Evolutionary conservation across 2,797 vertebrate species (phyloP), one percentile per base, ranked within the genome.

Genomic region (Cirrhinus molitorella): DNA sequence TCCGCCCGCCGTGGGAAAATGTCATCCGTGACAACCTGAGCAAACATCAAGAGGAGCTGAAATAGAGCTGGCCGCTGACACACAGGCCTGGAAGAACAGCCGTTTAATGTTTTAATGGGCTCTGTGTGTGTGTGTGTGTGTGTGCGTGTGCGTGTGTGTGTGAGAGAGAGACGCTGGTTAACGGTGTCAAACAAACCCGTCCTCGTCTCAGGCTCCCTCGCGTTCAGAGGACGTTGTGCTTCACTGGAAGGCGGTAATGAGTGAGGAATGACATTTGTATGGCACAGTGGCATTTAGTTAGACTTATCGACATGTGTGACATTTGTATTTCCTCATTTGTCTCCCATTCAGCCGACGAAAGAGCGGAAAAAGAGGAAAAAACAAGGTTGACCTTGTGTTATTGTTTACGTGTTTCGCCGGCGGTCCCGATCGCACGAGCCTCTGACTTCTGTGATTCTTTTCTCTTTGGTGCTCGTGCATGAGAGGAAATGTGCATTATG

Each of bases 261-360:
- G 90, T 85, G 88, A 79, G 71, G 43, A 88, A 79, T 92, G 93
- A 91, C 93, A 94, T 94, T 94, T 94, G 88, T 91, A 86, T 74
- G 83, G 88, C 89, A 89, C 89, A 88, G 86, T 94, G 94, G 89
- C 93, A 94, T 94, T 95, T 94, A 89, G 88, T 70, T 71, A 87
- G 89, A 94, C 92, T 89, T 90, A 94, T 94, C 43, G 80, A 81
- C 80, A 74, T 90, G 92, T 93, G 92, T 93, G 93, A 93, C 90
- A 91, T 93, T 91, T 91, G 61, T 84, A 63, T 82, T 78, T 71
- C 28, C 63, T 71, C 53, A 47, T 63, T 77, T 10, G 7, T 49
- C 53, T 78, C 8, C 34, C 13, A 13, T 71, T n/a, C 79, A 68
- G 45, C 53, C 23, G n/a, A 17, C 63, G 34, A 83, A 19, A 37